phyloP scores from a whole-genome alignment of 1,140 invertebrate species.

The Drosophila malerkotliana region DNA sequence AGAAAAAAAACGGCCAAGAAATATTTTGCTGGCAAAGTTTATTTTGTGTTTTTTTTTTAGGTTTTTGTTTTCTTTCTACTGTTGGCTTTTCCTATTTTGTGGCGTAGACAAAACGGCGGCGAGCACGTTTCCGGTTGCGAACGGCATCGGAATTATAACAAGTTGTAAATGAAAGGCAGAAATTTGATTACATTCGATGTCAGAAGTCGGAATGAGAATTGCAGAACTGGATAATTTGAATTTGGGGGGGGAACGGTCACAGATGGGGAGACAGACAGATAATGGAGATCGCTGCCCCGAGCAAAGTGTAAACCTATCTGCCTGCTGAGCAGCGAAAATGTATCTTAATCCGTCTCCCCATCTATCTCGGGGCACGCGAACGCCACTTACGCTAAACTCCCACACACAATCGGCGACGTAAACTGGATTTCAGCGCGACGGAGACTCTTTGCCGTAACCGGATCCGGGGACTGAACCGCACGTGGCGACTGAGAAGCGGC shows the following conservation, averaged over 20 bases:
- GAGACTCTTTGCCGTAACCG: conserved; percentile 6
- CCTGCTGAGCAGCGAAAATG: conserved; percentile 20
- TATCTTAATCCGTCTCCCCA: conserved; percentile 19
- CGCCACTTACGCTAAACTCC: conserved; percentile 36
- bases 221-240: conserved; percentile 44
- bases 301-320: conserved; percentile 16
- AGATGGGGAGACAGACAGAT: conserved; percentile 14
- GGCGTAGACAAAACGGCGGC: conserved; percentile 68
- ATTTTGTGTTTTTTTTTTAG: conserved; percentile 19
- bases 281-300: neutral
- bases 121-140: conserved; percentile 49
- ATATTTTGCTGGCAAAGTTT: conserved; percentile 57
- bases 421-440: conserved; percentile 38
- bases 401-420: conserved; percentile 40
- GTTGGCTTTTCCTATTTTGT: conserved; percentile 46
- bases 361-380: conserved; percentile 22
- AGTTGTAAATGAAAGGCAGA: conserved; percentile 65
- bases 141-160: conserved; percentile 58
- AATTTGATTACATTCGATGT: conserved; percentile 64
- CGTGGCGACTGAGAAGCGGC: conserved; percentile 73
- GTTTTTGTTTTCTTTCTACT: conserved; percentile 31
- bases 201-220: conserved; percentile 53
- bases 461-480: conserved; percentile 57
- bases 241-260: conserved; percentile 9
- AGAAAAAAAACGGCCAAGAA: conserved; percentile 20